phyloP scores from a whole-genome alignment of 2,797 vertebrate species.

The Carapus acus region DNA sequence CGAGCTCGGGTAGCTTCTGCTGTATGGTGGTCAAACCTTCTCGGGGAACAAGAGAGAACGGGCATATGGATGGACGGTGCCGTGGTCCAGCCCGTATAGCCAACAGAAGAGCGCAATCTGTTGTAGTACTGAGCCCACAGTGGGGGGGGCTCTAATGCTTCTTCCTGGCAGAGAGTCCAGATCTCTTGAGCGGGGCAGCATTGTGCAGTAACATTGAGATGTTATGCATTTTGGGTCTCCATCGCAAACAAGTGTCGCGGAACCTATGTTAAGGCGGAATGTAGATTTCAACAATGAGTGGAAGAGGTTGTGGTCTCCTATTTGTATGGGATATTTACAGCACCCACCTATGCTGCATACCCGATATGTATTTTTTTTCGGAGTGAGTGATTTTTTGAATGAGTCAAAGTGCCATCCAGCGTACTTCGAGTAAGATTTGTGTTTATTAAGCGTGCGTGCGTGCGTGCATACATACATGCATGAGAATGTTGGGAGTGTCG shows the following conservation, averaged over 20 bases:
- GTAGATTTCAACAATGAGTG: no score
- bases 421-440: no score
- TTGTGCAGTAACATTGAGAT: constrained; percentile 11
- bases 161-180: constrained; percentile 32
- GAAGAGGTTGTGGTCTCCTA: not conserved
- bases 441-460: no score
- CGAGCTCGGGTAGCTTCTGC: constrained; percentile 5
- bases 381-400: no score
- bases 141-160: constrained; percentile 35
- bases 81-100: constrained; percentile 17
- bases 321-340: constrained; percentile 3
- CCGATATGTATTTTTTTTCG: no score
- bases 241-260: not conserved
- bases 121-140: constrained; percentile 30
- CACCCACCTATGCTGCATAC: no score
- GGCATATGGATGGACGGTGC: not conserved
- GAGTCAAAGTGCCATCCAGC: no score
- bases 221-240: constrained; percentile 13
- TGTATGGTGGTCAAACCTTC: not conserved
- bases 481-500: constrained; percentile 12
- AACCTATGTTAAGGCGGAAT: no score
- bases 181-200: constrained; percentile 8
- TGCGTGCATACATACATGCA: not conserved
- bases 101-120: constrained; percentile 40
- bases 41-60: constrained; percentile 1